phyloP scores from a whole-genome alignment of 2,797 vertebrate genomes.

The Triplophysa bombifrons region DNA sequence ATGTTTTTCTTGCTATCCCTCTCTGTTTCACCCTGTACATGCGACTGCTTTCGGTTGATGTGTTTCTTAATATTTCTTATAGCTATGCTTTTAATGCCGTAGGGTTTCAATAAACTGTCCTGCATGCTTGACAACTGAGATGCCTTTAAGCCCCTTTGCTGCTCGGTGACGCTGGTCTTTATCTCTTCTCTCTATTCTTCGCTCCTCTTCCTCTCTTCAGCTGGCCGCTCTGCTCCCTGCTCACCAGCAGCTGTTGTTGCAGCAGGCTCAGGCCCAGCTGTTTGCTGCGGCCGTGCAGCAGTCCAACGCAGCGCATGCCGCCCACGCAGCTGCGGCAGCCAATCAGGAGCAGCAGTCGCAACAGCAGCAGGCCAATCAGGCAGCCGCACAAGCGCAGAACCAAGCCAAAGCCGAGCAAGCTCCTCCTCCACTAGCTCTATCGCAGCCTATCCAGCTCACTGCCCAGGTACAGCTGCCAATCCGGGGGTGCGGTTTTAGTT shows the following conservation, averaged over 20 bases:
- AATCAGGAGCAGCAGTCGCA: slow-evolving; percentile 63
- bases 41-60: not conserved
- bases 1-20: not conserved
- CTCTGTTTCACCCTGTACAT: not conserved
- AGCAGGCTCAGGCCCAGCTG: slow-evolving; percentile 88
- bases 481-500: not conserved
- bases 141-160: not conserved
- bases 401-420: slow-evolving; percentile 65
- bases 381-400: slow-evolving; percentile 48
- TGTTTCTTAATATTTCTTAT: not conserved
- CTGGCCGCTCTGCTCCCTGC: slow-evolving; percentile 88
- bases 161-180: slow-evolving; percentile 20
- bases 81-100: not conserved
- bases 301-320: slow-evolving; percentile 80
- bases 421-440: slow-evolving; percentile 81
- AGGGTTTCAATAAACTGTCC: not conserved
- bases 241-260: slow-evolving; percentile 89
- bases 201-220: slow-evolving; percentile 61
- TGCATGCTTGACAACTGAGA: not conserved
- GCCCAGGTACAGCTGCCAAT: slow-evolving; percentile 80
- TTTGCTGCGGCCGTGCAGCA: slow-evolving; percentile 85
- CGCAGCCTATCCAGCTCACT: slow-evolving; percentile 92
- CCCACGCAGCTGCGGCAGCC: slow-evolving; percentile 69
- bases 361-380: slow-evolving; percentile 71
- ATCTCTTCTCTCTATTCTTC: not conserved